phyloP scores from a whole-genome alignment of 2,113 vertebrate species.

The Cebidichthys violaceus region DNA sequence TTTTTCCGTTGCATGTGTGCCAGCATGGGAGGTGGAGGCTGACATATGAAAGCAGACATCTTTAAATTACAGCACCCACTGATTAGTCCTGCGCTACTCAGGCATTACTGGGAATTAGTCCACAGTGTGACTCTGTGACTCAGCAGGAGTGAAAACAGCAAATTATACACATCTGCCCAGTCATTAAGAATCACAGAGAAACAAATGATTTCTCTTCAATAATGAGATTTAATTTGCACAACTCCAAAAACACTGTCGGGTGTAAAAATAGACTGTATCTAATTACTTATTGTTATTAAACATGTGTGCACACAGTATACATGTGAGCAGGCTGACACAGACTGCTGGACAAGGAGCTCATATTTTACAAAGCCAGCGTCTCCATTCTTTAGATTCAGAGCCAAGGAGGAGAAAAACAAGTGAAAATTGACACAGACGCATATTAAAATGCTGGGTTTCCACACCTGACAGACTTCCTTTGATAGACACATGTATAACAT shows the following conservation, averaged over 20 bases:
- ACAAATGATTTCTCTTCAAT: slow-evolving; percentile 59
- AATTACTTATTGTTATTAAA: not conserved
- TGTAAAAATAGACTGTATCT: slow-evolving; percentile 27
- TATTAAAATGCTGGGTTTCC: not conserved
- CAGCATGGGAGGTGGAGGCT: slow-evolving; percentile 62
- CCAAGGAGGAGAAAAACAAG: not conserved
- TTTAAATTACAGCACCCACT: slow-evolving; percentile 79
- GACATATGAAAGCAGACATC: slow-evolving; percentile 74
- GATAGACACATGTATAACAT: not conserved
- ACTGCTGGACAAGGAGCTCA: not conserved
- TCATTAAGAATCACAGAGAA: slow-evolving; percentile 61
- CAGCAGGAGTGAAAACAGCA: slow-evolving; percentile 69
- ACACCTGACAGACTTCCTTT: not conserved
- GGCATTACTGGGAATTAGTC: slow-evolving; percentile 75
- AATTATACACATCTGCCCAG: slow-evolving; percentile 67
- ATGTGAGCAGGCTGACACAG: not conserved
- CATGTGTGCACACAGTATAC: not conserved
- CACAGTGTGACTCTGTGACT: slow-evolving; percentile 67
- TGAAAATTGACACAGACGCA: not conserved
- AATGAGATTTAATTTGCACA: slow-evolving; percentile 40
- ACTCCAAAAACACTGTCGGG: slow-evolving; percentile 7
- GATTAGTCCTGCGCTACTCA: slow-evolving; percentile 67
- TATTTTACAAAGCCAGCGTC: not conserved
- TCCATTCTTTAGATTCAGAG: not conserved
- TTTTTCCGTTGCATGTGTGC: slow-evolving; percentile 46